Conservation (phyloP, 2,113 vertebrate genomes). For the Grus americana region DNA sequence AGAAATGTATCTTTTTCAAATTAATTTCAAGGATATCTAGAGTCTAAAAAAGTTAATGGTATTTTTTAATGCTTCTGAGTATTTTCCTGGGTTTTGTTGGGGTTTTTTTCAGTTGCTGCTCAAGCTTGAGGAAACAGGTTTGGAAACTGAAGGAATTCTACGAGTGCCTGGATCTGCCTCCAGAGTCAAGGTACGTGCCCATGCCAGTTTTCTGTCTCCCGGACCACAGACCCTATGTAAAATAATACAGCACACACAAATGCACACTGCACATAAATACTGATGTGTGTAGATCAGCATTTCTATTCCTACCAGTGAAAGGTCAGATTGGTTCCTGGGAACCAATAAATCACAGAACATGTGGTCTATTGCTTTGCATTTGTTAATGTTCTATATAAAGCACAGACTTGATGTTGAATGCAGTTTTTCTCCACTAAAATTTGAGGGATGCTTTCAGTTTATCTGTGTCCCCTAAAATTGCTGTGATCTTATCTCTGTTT, state of each 20-base stretch:
- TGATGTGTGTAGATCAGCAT: background rate
- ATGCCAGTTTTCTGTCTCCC: background rate
- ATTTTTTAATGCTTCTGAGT: background rate
- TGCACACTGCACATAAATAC: background rate
- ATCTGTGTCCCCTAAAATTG: background rate
- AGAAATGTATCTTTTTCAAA: background rate
- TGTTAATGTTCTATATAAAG: slow-evolving; percentile 20
- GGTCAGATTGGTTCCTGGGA: slow-evolving; percentile 38
- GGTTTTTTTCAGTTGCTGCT: slow-evolving; percentile 81
- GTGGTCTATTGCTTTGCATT: background rate
- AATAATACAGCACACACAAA: background rate
- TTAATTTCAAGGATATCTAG: background rate
- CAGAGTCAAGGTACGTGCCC: slow-evolving; percentile 86
- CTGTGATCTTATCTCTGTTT: slow-evolving; percentile 25
- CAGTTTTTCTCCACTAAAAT: background rate
- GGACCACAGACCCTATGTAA: background rate
- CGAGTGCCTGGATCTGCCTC: slow-evolving; percentile 92
- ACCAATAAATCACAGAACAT: slow-evolving; percentile 7
- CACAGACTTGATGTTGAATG: background rate
- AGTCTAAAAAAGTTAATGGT: background rate
- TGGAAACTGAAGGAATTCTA: slow-evolving; percentile 95
- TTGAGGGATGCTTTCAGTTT: background rate
- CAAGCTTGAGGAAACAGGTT: slow-evolving; percentile 89
- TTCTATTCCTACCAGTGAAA: background rate
- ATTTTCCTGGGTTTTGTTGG: background rate